Evolutionary conservation across 2,888 invertebrate species (phyloP), one percentile per base, ranked within the genome.

Genomic region (Petrolisthes manimaculis): DNA sequence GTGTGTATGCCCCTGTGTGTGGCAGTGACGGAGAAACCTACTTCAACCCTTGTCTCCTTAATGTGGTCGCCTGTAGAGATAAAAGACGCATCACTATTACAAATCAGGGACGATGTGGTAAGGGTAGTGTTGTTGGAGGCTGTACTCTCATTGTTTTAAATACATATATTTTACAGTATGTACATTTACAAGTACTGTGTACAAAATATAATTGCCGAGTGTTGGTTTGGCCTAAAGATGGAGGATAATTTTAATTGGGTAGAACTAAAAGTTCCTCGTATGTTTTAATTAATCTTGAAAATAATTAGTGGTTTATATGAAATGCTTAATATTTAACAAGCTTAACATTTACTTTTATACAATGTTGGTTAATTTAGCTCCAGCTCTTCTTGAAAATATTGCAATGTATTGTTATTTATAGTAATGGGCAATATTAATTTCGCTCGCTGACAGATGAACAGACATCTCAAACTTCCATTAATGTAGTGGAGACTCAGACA

Each of bases 1-100:
- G 77, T 8, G 53, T 74, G 51, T 86, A 55, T 14, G 5, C 18
- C 0, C 86, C 86, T 0, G 86, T 86, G 12, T 86, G 86, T 14
- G 86, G 86, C 37, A 81, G 74, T 24, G 81, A 86, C 74, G 86
- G 86, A 18, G 53, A 74, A 18, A 86, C 86, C 2, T 86, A 86
- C 51, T 79, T 54, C n/a, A 86, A 86, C 75, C 55, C 71, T 21
- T 86, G 86, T 14, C 75, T 86, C 12, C 74, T 86, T 0, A 81
- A 71, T n/a, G 6, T 74, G 1, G 24, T 55, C 3, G 74, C 71
- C 18, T 86, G 86, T 21, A 12, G 6, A 9, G 74, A 86, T 3
- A 12, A 9, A 8, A 71, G 14, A 2, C 21, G 53, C 56, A 79
- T 84, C 51, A 24, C 12, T 5, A 51, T n/a, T n/a, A 18, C 4